Evolutionary conservation across 2,888 invertebrate species (phyloP), one percentile per base, ranked within the genome.

Genomic region (Quadriops clusia): DNA sequence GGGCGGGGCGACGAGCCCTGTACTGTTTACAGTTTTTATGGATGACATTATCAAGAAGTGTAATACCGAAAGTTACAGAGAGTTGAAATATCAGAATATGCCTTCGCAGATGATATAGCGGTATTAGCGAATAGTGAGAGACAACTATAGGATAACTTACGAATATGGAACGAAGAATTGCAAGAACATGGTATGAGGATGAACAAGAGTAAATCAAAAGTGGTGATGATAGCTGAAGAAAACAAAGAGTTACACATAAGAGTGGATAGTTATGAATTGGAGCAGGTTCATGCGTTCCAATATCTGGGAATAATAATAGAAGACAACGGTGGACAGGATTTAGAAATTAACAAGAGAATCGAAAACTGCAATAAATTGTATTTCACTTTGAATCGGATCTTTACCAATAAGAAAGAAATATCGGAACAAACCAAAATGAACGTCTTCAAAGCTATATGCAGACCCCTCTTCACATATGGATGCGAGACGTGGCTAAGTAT

Each of bases 201-300:
- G 14, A 32, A 33, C 28, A 11, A 32, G n/a, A n/a, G 17, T 5
- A 33, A 32, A 32, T 31, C 33, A 5, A 32, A 33, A 32, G 21
- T 33, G 10, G 31, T 33, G 28, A 28, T 30, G 9, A 12, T 30
- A n/a, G 17, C 20, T 11, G 17, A 18, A 20, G n/a, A 12, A 30
- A 24, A 28, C 10, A 23, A 9, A 28, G n/a, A n/a, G n/a, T 10
- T 30, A 20, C 10, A 32, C 5, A 17, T 17, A 15, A 30, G 10
- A 30, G n/a, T 31, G 7, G 28, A 30, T 9, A n/a, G n/a, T 4
- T 6, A 30, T 7, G 7, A 8, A 30, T 9, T 30, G n/a, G 27
- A 30, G 25, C 30, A 30, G 13, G 26, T 30, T 25, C n/a, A 4
- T 4, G 8, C 23, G 12, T 28, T 5, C 7, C 23, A 30, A 28